Conservation (phyloP, 2,797 vertebrate genomes). For the Apogon hyalosoma region DNA sequence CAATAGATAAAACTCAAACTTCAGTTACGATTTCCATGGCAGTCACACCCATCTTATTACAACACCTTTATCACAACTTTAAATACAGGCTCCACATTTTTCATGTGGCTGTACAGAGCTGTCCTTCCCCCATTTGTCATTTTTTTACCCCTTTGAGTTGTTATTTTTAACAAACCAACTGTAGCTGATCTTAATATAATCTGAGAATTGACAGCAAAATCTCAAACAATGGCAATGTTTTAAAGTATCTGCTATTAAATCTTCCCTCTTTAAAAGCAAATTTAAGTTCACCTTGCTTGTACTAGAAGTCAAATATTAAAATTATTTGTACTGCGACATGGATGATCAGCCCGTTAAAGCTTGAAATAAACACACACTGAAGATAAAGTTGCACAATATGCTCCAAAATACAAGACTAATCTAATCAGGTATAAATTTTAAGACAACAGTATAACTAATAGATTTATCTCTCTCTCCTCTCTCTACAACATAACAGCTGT, state of each 20-base stretch:
- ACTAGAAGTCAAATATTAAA: not conserved
- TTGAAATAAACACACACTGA: not conserved
- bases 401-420: not conserved
- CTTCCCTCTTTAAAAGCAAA: not conserved
- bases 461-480: too few species aligned
- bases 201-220: too few species aligned
- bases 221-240: too few species aligned
- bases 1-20: not conserved
- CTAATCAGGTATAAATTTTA: not conserved
- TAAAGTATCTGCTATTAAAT: too few species aligned
- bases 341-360: not conserved
- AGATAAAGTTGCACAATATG: not conserved
- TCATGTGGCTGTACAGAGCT: not conserved
- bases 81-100: not conserved
- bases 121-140: too few species aligned
- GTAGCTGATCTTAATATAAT: too few species aligned
- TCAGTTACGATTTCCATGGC: not conserved
- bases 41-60: not conserved
- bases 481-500: not conserved
- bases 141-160: too few species aligned
- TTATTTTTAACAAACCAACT: too few species aligned
- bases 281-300: not conserved
- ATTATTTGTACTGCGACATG: not conserved
- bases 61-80: not conserved
- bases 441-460: not conserved